A percentile compares a stretch with the other conserved stretches of the same genome.
Evolutionary conservation across 2,888 invertebrate genomes (phyloP).

Genomic region (Agrochola litura): DNA sequence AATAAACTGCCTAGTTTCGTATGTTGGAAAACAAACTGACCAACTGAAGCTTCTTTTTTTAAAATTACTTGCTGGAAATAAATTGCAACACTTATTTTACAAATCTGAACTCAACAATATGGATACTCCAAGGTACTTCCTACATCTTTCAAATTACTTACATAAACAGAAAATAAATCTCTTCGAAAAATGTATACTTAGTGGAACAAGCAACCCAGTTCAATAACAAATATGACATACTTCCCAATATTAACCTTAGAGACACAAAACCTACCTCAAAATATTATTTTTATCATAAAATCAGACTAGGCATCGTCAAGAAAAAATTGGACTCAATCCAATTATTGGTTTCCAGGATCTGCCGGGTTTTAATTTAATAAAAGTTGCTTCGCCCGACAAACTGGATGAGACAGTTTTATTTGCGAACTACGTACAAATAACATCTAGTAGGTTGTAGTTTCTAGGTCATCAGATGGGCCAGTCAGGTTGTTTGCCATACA

Average conservation of each 20-base stretch:
- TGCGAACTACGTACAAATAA: constrained; percentile 6
- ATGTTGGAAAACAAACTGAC: constrained; percentile 14
- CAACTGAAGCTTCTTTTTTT: background rate
- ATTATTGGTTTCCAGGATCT: constrained; percentile 57
- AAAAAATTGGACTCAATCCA: constrained; percentile 44
- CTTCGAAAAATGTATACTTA: background rate
- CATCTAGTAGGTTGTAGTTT: background rate
- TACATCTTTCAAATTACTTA: background rate
- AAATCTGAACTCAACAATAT: background rate
- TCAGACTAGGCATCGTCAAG: constrained; percentile 9
- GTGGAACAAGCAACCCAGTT: background rate
- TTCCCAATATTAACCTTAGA: background rate
- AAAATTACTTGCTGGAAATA: too few species aligned
- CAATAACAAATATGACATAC: background rate
- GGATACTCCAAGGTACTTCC: background rate
- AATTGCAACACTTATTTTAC: background rate
- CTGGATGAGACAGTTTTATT: constrained; percentile 47
- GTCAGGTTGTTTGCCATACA: background rate
- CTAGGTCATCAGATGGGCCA: background rate
- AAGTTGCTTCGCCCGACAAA: constrained; percentile 18
- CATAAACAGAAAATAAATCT: background rate
- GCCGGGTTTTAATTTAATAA: constrained; percentile 56
- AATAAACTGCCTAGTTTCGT: background rate
- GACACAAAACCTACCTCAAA: constrained; percentile 7
- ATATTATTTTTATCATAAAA: constrained; percentile 23